Conservation (phyloP, 2,888 invertebrate species). For the Drosophila dives region DNA sequence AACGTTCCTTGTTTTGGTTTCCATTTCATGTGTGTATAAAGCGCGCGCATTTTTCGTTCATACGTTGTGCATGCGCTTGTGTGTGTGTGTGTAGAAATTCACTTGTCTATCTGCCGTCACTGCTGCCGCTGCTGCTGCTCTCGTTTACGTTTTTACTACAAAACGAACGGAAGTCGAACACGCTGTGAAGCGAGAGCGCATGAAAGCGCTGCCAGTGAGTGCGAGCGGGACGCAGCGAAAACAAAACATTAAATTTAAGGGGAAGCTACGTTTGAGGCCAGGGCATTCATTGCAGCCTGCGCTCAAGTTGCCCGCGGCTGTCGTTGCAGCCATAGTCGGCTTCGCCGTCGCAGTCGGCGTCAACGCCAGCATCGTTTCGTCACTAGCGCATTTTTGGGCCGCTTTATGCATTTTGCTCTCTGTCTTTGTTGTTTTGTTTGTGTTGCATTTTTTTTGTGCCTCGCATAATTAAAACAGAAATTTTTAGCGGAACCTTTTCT, state of each 20-base stretch:
- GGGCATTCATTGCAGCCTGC: slow-evolving; percentile 32
- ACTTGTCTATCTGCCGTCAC: slow-evolving; percentile 48
- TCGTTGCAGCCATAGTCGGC: slow-evolving; percentile 27
- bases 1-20: slow-evolving; percentile 64
- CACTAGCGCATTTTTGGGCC: slow-evolving; percentile 49
- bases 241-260: slow-evolving; percentile 77
- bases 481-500: slow-evolving; percentile 25
- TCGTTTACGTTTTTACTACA: slow-evolving; percentile 63
- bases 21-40: slow-evolving; percentile 43
- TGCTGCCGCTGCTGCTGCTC: slow-evolving; percentile 34
- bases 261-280: slow-evolving; percentile 53
- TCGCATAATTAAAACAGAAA: slow-evolving; percentile 51
- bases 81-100: slow-evolving; percentile 53
- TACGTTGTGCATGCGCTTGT: slow-evolving; percentile 11
- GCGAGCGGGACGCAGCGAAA: slow-evolving; percentile 70
- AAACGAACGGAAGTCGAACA: slow-evolving; percentile 62
- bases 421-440: slow-evolving; percentile 11
- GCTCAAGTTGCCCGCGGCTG: slow-evolving; percentile 14
- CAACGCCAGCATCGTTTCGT: slow-evolving; percentile 51
- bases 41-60: slow-evolving; percentile 63
- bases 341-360: background rate
- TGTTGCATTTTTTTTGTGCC: slow-evolving; percentile 27
- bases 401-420: slow-evolving; percentile 8
- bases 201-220: slow-evolving; percentile 21
- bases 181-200: slow-evolving; percentile 42